A percentile compares a stretch with the other conserved stretches of the same genome.
phyloP scores from a whole-genome alignment of 2,797 vertebrate genomes.

The Dryobates pubescens region DNA sequence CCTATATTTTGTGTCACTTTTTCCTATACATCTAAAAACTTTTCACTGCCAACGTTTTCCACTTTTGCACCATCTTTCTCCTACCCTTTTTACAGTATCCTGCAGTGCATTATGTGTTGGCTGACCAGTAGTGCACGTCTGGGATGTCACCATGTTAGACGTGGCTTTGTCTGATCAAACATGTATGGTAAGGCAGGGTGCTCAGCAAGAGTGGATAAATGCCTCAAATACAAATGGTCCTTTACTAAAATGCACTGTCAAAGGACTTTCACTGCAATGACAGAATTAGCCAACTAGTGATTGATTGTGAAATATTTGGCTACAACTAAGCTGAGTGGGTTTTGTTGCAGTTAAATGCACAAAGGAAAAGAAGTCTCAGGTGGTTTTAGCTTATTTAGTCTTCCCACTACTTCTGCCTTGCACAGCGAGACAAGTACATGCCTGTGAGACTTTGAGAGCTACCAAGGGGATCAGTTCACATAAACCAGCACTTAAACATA shows the following conservation, averaged over 20 bases:
- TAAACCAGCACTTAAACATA: neutral
- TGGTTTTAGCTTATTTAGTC: neutral
- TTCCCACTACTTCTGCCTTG: neutral
- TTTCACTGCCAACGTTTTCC: neutral
- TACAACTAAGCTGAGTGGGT: rapidly evolving
- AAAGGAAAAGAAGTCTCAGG: neutral
- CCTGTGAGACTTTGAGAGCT: neutral
- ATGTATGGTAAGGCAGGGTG: neutral
- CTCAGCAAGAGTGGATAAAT: neutral
- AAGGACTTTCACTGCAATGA: neutral
- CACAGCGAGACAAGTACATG: neutral
- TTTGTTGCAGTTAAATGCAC: neutral
- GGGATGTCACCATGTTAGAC: neutral
- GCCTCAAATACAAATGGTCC: neutral
- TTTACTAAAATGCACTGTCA: neutral
- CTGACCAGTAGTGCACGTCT: neutral
- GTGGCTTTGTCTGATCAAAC: neutral
- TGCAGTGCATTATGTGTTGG: neutral
- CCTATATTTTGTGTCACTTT: neutral
- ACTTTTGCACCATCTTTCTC: neutral
- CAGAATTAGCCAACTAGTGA: neutral
- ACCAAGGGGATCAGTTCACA: neutral
- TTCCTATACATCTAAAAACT: neutral
- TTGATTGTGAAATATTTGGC: neutral
- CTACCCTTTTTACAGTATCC: neutral